Base-by-base conservation (phyloP, 2,113 vertebrate genomes). In the Xiphophorus couchianus region DNA sequence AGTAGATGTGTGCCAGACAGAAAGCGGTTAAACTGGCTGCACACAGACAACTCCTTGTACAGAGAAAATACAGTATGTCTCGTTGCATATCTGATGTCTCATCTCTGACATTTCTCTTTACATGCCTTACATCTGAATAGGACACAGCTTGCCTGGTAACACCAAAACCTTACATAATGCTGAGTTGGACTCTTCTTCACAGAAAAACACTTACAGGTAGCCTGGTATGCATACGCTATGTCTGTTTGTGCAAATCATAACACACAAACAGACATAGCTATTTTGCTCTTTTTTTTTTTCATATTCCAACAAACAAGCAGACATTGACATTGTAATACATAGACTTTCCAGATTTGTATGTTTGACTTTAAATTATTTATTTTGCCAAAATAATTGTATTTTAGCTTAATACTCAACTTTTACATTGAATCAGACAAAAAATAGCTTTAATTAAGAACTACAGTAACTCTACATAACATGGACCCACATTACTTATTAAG, bases 121-220 rank as follows among this genome's bases (percentile, higher is more conserved):
- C 31, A 60, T 4, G 2, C 35, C 35, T 35, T 28, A 9, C 39
- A 69, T n/a, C 13, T 28, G 31, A 83, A 63, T 22, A 4, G 5
- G 10, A 69, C 37, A 22, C 14, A 58, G 77, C 68, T 68, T 63
- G 14, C 22, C 19, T 0, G 27, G 30, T 31, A 42, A 75, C 39
- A 66, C 51, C 62, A 69, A 64, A 77, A 44, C 25, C 22, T 80
- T 87, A 39, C 12, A 1, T 44, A 87, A 86, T 31, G 1, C 3
- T 5, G 1, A 42, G 48, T n/a, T 15, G 25, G 60, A 77, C 75
- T 27, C 3, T 29, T 58, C 19, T 6, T 58, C 12, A 63, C 37
- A 42, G 71, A 67, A 28, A 44, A 25, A 29, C n/a, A 0, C 58
- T 19, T 10, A 61, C 5, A 14, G 3, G 35, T 33, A 17, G 14